These are phyloP conservation scores for Drosophila tripunctata DNA, from an alignment of 2,888 invertebrate species.

Conservation along the genomic window DNA sequence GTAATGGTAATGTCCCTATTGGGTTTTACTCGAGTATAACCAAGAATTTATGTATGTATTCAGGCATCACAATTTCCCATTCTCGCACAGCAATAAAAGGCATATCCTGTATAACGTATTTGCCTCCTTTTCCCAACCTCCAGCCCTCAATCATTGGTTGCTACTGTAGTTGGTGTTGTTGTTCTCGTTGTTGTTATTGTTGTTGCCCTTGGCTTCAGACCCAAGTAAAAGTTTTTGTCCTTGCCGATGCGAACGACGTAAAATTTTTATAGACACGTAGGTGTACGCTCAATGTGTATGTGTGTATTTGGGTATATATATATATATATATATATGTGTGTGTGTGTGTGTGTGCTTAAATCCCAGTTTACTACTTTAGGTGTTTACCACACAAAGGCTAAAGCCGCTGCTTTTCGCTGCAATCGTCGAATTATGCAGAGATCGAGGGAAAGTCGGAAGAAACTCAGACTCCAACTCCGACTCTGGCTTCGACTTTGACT, in stretches of 20 bases:
- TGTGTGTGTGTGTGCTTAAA: conserved; percentile 62
- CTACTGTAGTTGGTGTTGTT: conserved; percentile 38
- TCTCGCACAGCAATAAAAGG: conserved; percentile 73
- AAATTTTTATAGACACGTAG: conserved; percentile 79
- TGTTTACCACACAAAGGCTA: conserved; percentile 78
- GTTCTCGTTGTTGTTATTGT: conserved; percentile 35
- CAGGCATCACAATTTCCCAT: conserved; percentile 76
- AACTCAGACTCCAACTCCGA: no score
- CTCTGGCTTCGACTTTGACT: no score
- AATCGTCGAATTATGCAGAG: conserved; percentile 77
- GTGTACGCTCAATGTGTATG: conserved; percentile 41
- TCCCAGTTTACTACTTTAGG: conserved; percentile 81
- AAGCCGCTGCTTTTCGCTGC: conserved; percentile 55
- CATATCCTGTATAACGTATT: conserved; percentile 72
- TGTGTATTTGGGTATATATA: conserved; percentile 20
- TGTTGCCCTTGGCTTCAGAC: conserved; percentile 43
- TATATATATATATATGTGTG: conserved; percentile 21
- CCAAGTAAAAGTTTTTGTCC: conserved; percentile 72
- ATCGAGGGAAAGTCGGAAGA: conserved; percentile 1
- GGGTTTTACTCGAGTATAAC: conserved; percentile 57
- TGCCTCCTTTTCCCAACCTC: conserved; percentile 9
- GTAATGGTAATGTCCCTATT: conserved; percentile 70
- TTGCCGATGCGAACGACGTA: conserved; percentile 65
- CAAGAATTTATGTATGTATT: conserved; percentile 77
- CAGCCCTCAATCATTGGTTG: conserved; percentile 21